A percentile compares a stretch with the other conserved stretches of the same genome.
phyloP scores from a whole-genome alignment of 2,113 vertebrate species.

The Hippocampus mohnikei region DNA sequence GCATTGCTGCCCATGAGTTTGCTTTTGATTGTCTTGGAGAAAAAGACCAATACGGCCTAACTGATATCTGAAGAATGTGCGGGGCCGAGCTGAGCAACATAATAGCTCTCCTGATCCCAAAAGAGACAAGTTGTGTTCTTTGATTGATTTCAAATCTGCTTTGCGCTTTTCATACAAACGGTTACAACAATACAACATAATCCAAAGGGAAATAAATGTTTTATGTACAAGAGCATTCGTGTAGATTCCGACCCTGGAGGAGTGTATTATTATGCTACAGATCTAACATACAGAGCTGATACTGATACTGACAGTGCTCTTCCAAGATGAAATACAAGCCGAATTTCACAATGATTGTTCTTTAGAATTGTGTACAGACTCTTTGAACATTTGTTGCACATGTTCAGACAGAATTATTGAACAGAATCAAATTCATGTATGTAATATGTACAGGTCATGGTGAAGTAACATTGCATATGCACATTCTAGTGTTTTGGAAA shows the following conservation, averaged over 20 bases:
- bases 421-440: neutral
- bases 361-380: neutral
- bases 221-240: neutral
- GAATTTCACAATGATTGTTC: neutral
- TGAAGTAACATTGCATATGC: neutral
- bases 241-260: neutral
- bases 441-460: neutral
- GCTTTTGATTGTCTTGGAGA: constrained; percentile 3
- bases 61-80: neutral
- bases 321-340: neutral
- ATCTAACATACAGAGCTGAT: neutral
- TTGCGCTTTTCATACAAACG: neutral
- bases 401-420: neutral
- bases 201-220: neutral
- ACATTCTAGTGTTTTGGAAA: neutral
- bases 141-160: constrained; percentile 8
- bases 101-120: neutral
- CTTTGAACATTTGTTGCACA: neutral
- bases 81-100: neutral
- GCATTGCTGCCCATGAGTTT: neutral
- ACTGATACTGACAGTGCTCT: neutral
- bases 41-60: neutral
- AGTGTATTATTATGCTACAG: neutral
- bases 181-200: neutral
- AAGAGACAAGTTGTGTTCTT: neutral